These are phyloP conservation scores for Plumapathes pennacea DNA, from an alignment of 92 coral and sea anemone genomes.

Conservation along the genomic window DNA sequence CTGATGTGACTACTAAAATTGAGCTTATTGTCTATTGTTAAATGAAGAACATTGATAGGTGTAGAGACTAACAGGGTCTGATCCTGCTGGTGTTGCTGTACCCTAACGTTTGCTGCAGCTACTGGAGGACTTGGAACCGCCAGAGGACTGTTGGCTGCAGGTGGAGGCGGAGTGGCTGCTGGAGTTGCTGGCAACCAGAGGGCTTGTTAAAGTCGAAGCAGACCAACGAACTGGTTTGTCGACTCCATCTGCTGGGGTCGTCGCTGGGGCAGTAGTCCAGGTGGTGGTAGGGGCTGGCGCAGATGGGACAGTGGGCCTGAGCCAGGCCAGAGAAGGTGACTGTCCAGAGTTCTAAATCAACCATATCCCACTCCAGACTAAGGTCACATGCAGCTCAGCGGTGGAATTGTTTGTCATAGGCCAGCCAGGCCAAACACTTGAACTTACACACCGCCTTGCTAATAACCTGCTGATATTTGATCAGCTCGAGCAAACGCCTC, in stretches of 20 bases:
- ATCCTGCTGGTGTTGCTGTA: no score
- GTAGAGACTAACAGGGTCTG: no score
- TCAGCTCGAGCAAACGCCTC: neutral
- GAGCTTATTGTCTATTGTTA: constrained; percentile 18
- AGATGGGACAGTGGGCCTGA: neutral
- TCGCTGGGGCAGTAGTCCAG: neutral
- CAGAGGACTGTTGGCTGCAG: no score
- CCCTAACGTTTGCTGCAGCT: no score
- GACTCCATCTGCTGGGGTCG: neutral
- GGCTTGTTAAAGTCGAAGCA: neutral
- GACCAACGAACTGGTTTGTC: neutral
- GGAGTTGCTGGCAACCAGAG: neutral
- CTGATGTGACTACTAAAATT: constrained; percentile 8
- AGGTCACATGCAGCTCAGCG: constrained; percentile 1
- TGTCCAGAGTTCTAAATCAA: neutral
- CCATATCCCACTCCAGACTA: neutral
- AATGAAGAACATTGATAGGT: no score
- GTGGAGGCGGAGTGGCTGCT: no score
- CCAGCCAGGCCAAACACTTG: neutral
- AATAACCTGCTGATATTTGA: neutral
- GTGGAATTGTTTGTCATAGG: neutral
- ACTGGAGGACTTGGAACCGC: no score
- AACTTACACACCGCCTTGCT: neutral
- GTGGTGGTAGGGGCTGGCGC: neutral
- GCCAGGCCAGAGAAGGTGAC: no score